phyloP scores from a whole-genome alignment of 92 coral and sea anemone species.

The Heliopora coerulea region DNA sequence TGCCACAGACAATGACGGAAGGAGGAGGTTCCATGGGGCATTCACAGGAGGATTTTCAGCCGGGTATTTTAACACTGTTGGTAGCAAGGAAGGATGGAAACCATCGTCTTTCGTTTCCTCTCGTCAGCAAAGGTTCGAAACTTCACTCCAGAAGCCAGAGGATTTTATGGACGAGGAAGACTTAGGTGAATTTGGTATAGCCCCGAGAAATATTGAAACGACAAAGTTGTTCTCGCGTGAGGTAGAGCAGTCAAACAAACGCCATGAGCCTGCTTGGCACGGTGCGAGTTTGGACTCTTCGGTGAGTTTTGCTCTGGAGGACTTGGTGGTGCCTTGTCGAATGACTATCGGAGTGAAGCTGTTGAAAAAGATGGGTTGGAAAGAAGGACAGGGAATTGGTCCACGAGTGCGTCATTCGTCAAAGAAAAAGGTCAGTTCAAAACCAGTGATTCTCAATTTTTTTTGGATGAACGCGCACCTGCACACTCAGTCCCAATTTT shows the following conservation, averaged over 20 bases:
- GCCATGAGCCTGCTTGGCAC: conserved; percentile 43
- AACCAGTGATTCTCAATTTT: too few relatives aligned
- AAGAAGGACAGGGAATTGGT: conserved; percentile 96
- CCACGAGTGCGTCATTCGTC: conserved; percentile 76
- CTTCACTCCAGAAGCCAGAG: conserved; percentile 77
- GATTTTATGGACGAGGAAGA: conserved; percentile 99
- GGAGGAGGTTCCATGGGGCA: conserved; percentile 99
- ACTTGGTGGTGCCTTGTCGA: conserved; percentile 80
- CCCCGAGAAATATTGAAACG: conserved; percentile 80
- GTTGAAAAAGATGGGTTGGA: conserved; percentile 98
- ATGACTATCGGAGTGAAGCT: conserved; percentile 82
- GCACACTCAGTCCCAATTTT: too few relatives aligned
- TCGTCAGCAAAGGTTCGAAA: conserved; percentile 65
- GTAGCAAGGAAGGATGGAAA: conserved; percentile 95
- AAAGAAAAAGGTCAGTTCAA: conserved; percentile 66
- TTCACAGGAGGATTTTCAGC: conserved; percentile 99
- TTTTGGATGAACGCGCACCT: too few relatives aligned
- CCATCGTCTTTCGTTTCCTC: conserved; percentile 89
- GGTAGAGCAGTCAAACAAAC: conserved; percentile 35
- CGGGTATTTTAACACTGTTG: conserved; percentile 97
- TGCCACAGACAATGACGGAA: conserved; percentile 86
- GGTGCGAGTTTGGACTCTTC: conserved; percentile 18
- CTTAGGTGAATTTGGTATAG: conserved; percentile 91
- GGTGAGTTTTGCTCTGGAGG: conserved; percentile 54
- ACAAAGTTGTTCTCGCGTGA: conserved; percentile 68